Evolutionary conservation across 2,113 vertebrate species (phyloP).

Genomic region (Mus pahari): DNA sequence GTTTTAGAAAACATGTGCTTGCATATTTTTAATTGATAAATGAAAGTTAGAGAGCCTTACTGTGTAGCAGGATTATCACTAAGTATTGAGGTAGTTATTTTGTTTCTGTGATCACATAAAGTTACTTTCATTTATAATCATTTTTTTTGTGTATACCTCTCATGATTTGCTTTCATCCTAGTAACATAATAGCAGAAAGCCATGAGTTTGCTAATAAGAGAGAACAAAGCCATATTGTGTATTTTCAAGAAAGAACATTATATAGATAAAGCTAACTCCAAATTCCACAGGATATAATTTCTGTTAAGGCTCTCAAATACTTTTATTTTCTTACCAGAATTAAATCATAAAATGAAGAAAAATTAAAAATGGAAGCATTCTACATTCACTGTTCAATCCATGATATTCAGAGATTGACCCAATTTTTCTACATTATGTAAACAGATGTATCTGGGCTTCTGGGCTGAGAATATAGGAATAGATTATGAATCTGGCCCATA

Average conservation of each 20-base stretch:
- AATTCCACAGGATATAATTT: not conserved
- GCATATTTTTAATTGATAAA: not conserved
- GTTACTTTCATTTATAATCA: conserved; percentile 22
- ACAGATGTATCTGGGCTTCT: not conserved
- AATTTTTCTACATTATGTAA: not conserved
- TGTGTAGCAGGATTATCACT: not conserved
- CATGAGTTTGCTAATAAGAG: not conserved
- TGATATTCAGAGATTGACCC: conserved; percentile 5
- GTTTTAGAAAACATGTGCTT: conserved; percentile 6
- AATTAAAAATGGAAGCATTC: not conserved
- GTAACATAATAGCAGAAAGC: not conserved
- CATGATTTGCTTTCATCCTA: not conserved
- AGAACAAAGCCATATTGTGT: not conserved
- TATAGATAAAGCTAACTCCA: not conserved
- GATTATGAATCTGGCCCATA: conserved; percentile 23
- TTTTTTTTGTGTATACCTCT: not conserved
- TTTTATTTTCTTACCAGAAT: conserved; percentile 7
- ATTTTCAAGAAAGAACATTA: not conserved
- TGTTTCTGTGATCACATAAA: not conserved
- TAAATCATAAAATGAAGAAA: not conserved
- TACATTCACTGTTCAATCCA: not conserved
- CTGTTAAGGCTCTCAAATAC: not conserved
- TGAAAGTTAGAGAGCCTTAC: not conserved
- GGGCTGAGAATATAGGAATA: not conserved
- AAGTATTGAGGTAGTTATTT: not conserved